A percentile compares a stretch with the other conserved stretches of the same genome.
These are phyloP conservation scores for Plotosus lineatus DNA, from an alignment of 2,113 vertebrate genomes.

Conservation along the genomic window DNA sequence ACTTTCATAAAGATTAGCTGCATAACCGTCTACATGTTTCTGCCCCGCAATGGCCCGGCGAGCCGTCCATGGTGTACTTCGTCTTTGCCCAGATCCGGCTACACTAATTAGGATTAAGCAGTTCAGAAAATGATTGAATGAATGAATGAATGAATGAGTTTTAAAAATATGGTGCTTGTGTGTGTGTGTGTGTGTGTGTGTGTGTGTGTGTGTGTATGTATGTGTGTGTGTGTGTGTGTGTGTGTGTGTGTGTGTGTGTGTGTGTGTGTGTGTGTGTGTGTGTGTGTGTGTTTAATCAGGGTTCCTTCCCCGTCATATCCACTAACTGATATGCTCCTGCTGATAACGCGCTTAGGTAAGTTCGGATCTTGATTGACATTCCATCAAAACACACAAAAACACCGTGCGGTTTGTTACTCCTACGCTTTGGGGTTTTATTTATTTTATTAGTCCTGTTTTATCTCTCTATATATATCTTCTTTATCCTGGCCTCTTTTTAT, in stretches of 20 bases:
- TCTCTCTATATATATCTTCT: too few species aligned
- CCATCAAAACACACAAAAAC: conserved; percentile 2
- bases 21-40: too few species aligned
- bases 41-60: too few species aligned
- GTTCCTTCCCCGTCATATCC: not conserved
- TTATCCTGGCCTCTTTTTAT: not conserved
- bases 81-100: too few species aligned
- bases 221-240: conserved; percentile 7
- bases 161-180: too few species aligned
- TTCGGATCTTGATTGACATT: not conserved
- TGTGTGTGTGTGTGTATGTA: not conserved
- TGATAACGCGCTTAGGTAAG: conserved; percentile 17
- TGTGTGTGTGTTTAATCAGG: not conserved
- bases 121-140: too few species aligned
- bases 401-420: not conserved
- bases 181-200: not conserved
- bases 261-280: not conserved
- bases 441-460: not conserved
- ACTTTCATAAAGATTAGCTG: too few species aligned
- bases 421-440: not conserved
- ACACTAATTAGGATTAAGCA: too few species aligned
- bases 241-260: not conserved
- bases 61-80: too few species aligned
- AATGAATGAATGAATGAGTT: too few species aligned
- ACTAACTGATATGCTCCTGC: not conserved